Percentiles rank a stretch among this genome's conserved stretches.
Conservation (phyloP, 2,113 vertebrate genomes). For the Ellobius talpinus region DNA sequence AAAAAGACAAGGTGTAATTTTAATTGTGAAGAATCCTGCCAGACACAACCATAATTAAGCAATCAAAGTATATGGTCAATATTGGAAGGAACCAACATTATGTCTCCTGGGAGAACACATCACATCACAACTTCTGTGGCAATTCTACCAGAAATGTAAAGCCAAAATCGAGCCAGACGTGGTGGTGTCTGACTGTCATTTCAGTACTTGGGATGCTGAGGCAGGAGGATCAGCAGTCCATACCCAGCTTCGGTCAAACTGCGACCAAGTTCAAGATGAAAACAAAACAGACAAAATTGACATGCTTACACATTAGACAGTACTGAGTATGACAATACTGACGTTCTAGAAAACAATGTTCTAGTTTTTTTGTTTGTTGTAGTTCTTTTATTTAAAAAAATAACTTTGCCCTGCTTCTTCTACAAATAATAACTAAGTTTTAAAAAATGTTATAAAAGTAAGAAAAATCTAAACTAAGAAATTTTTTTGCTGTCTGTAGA, state of each 20-base stretch:
- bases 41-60: constrained; percentile 54
- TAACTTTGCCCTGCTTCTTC: not conserved
- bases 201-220: not conserved
- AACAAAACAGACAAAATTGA: constrained; percentile 23
- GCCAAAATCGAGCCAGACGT: not conserved
- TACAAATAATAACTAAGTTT: constrained; percentile 45
- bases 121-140: constrained; percentile 11
- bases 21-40: constrained; percentile 31
- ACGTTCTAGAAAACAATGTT: constrained; percentile 15
- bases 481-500: constrained; percentile 37
- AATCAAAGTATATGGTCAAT: constrained; percentile 46
- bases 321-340: constrained; percentile 19
- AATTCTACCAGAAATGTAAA: constrained; percentile 53
- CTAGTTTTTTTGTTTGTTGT: not conserved
- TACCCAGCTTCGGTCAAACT: not conserved
- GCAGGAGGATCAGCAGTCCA: not conserved
- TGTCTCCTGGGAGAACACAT: not conserved
- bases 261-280: not conserved
- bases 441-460: constrained; percentile 43
- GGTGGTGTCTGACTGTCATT: not conserved
- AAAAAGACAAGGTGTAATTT: constrained; percentile 60
- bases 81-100: constrained; percentile 51
- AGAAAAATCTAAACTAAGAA: constrained; percentile 32
- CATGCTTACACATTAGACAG: constrained; percentile 40
- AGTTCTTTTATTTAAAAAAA: not conserved